These are phyloP conservation scores for Pristionchus mayeri DNA, from an alignment of 2,888 invertebrate genomes.

Conservation along the genomic window DNA sequence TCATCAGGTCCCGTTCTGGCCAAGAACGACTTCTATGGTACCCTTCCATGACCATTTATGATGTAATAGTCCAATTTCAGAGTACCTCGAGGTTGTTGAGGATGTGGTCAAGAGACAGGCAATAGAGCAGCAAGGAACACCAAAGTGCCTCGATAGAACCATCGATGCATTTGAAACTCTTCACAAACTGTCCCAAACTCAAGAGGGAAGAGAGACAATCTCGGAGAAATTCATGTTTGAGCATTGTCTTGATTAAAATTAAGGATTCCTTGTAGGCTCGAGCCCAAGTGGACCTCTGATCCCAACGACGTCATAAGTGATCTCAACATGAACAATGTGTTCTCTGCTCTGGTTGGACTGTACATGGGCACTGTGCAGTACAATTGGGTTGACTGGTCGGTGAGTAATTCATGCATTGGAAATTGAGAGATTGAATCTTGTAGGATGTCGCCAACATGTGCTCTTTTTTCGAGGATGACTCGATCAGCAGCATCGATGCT, in stretches of 20 bases:
- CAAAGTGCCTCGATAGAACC: background rate
- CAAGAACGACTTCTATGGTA: constrained; percentile 87
- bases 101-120: background rate
- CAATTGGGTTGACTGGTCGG: background rate
- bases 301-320: too few relatives aligned
- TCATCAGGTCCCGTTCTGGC: constrained; percentile 91
- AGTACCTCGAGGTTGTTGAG: constrained; percentile 38
- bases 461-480: too few relatives aligned
- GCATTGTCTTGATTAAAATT: too few relatives aligned
- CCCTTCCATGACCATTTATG: background rate
- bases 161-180: background rate
- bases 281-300: too few relatives aligned
- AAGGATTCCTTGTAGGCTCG: too few relatives aligned
- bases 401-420: background rate
- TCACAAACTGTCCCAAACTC: background rate
- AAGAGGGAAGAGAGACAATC: background rate
- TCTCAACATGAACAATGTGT: background rate
- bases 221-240: constrained; percentile 17
- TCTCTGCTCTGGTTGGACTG: background rate
- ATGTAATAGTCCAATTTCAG: background rate
- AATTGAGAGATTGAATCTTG: background rate
- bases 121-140: too few relatives aligned
- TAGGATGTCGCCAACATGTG: too few relatives aligned
- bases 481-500: too few relatives aligned
- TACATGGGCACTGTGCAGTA: background rate